phyloP scores from a whole-genome alignment of 2,797 vertebrate species.

The Gymnocypris eckloni region DNA sequence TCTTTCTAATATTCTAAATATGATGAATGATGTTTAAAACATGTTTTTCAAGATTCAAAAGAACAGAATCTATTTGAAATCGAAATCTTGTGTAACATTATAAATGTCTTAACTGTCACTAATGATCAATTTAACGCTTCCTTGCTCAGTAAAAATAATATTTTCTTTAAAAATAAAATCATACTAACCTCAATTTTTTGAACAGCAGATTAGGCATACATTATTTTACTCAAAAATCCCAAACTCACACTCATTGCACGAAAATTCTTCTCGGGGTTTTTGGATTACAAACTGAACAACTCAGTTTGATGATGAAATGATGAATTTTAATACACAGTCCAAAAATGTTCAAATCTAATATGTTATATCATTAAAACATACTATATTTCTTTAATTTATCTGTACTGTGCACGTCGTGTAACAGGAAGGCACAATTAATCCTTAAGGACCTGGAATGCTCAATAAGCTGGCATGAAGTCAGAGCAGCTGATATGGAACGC shows the following conservation, averaged over 20 bases:
- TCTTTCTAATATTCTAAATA: not conserved
- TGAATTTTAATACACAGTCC: not conserved
- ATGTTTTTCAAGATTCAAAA: too few relatives aligned
- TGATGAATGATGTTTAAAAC: not conserved
- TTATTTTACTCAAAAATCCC: slow-evolving; percentile 1
- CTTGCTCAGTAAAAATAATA: not conserved
- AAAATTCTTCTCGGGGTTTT: not conserved
- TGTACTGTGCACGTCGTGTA: not conserved
- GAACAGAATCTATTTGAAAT: too few relatives aligned
- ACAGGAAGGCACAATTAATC: slow-evolving; percentile 27
- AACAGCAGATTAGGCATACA: not conserved
- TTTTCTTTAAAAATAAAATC: not conserved
- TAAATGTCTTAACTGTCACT: not conserved
- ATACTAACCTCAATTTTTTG: not conserved
- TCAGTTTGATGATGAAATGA: not conserved
- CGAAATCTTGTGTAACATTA: not conserved
- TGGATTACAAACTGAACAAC: not conserved
- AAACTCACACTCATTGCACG: not conserved
- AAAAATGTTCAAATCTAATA: not conserved
- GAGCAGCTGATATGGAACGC: not conserved
- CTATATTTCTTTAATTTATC: not conserved
- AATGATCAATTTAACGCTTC: not conserved
- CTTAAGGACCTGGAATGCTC: not conserved
- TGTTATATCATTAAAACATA: not conserved
- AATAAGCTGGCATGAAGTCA: not conserved